Base-by-base conservation (phyloP, 2,797 vertebrate species). In the Stomatorhinus walkeri region DNA sequence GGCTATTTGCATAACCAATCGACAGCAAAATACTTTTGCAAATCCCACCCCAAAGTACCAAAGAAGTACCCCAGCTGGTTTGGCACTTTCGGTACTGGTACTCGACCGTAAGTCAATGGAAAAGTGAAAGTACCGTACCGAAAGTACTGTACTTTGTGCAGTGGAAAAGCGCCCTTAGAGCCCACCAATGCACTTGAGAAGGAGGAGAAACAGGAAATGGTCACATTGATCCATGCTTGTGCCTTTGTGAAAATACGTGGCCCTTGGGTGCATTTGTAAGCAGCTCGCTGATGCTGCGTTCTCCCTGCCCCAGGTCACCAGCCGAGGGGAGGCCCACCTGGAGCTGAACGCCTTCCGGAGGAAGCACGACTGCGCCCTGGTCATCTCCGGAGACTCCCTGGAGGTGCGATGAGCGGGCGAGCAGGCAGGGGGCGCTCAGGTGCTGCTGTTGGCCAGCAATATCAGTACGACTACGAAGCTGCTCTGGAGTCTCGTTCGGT, bases 271-370 rank as follows among this genome's bases (percentile, higher is more conserved):
- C 64, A 48, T 59, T n/a, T 46, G 2, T 59, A 43, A 22, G 9
- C 3, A 22, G n/a, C 40, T 28, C 4, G 4, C 46, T 28, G n/a
- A 48, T 2, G n/a, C 46, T 8, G 7, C 8, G 16, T 56, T 68
- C 56, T 7, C 36, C 9, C 90, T 95, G 0, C 89, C 91, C 89
- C 92, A 99, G 98, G 97, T 99, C 87, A 94, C 94, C 0, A 99
- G 89, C 93, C 94, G 98, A 90, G 96, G 96, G 90, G 98, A 99
- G 92, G 98, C 98, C 93, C 98, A 99, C 94, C 95, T 99, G 94
- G 98, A 99, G 94, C 95, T 99, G 64, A 99, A 99, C 90, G 97
- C 98, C 91, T 98, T 99, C 94, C 96, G 98, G 85, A 97, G 98
- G 93, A 99, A 98, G 92, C 97, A 99, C 22, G 98, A 99, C 93